phyloP scores from a whole-genome alignment of 2,888 invertebrate species.

The Leptothorax acervorum region DNA sequence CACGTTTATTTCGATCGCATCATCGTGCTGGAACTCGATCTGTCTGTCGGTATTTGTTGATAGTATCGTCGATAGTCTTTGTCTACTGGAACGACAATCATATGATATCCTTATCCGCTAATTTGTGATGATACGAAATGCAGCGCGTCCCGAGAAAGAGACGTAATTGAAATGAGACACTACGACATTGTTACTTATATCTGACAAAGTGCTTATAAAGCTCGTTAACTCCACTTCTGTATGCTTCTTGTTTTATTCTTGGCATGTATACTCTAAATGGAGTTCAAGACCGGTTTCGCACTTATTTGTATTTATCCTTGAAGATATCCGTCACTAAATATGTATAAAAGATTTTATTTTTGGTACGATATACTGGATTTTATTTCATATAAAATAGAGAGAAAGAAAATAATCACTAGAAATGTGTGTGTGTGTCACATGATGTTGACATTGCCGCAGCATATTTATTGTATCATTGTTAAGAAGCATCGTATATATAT shows the following conservation, averaged over 20 bases:
- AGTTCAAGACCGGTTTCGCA: neutral
- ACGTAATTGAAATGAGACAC: neutral
- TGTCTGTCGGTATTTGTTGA: neutral
- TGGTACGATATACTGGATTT: neutral
- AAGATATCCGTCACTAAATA: neutral
- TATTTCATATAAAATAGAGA: neutral
- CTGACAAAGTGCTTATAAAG: neutral
- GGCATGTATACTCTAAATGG: neutral
- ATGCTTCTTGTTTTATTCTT: neutral
- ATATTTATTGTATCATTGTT: constrained; percentile 61
- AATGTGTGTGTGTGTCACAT: neutral
- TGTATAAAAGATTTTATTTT: neutral
- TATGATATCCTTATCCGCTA: neutral
- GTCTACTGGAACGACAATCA: neutral
- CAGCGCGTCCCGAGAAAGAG: neutral
- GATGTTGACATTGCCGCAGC: neutral
- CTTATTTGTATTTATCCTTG: neutral
- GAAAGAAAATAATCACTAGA: neutral
- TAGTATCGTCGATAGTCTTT: constrained; percentile 30
- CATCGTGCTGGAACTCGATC: constrained; percentile 13
- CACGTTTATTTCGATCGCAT: constrained; percentile 18
- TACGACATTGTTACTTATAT: neutral
- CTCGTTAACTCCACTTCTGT: neutral
- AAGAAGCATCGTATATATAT: constrained; percentile 39
- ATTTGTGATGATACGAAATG: constrained; percentile 5